A percentile compares a stretch with the other conserved stretches of the same genome.
Evolutionary conservation across 2,888 invertebrate genomes (phyloP).

Genomic region (Brachypalpus laphriformis): DNA sequence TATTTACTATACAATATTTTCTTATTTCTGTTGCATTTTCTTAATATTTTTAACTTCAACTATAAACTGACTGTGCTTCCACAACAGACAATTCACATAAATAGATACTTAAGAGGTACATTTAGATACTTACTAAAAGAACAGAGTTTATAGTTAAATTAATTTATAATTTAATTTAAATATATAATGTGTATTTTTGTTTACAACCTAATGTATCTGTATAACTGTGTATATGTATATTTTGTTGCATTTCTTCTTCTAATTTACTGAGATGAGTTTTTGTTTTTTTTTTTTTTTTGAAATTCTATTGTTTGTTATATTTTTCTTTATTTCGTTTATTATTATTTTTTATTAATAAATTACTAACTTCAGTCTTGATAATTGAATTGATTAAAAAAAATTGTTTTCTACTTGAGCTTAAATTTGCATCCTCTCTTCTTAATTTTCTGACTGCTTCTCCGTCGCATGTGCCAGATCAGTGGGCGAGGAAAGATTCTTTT

Average conservation of each 20-base stretch:
- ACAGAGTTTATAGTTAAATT: slow-evolving; percentile 24
- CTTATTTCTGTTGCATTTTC: not conserved
- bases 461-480: not conserved
- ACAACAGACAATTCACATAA: slow-evolving; percentile 22
- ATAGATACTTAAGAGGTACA: slow-evolving; percentile 31
- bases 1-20: not conserved
- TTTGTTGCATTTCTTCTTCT: not conserved
- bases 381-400: slow-evolving; percentile 56
- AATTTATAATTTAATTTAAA: slow-evolving; percentile 33
- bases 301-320: slow-evolving; percentile 30
- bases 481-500: not conserved
- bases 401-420: slow-evolving; percentile 30
- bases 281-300: not conserved
- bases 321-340: slow-evolving; percentile 17
- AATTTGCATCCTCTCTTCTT: not conserved
- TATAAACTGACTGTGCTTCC: not conserved
- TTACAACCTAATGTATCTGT: slow-evolving; percentile 32
- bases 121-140: slow-evolving; percentile 31
- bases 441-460: slow-evolving; percentile 10
- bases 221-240: not conserved
- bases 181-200: slow-evolving; percentile 6
- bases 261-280: slow-evolving; percentile 18
- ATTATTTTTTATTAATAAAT: slow-evolving; percentile 49
- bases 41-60: not conserved
- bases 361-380: slow-evolving; percentile 71